Evolutionary conservation across 30 jellyfish, hydroid and myxozoan species (phyloP).

Genomic region (Sanderia malayensis): DNA sequence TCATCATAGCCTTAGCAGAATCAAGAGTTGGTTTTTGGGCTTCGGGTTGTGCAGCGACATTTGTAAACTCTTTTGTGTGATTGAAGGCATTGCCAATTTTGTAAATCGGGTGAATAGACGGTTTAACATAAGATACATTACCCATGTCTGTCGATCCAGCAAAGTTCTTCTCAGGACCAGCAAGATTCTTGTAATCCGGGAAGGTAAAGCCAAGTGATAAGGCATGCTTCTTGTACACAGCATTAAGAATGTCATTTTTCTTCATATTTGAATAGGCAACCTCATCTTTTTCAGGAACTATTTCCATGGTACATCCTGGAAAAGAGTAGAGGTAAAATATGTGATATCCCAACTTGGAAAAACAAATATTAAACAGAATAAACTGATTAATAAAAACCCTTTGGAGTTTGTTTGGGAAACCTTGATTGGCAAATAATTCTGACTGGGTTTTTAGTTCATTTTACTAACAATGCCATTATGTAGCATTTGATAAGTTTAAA

Average conservation of each 20-base stretch:
- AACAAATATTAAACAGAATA: too few species aligned
- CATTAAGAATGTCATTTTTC: constrained; percentile 22
- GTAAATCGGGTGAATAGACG: constrained; percentile 80
- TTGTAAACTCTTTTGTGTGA: constrained; percentile 69
- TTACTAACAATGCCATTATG: too few species aligned
- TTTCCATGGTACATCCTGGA: constrained; percentile 47
- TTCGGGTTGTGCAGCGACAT: constrained; percentile 56
- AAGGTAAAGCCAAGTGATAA: constrained; percentile 53
- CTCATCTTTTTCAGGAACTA: background rate
- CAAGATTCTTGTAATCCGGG: constrained; percentile 21
- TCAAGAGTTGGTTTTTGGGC: constrained; percentile 72
- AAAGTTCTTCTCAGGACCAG: constrained; percentile 11
- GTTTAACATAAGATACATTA: constrained; percentile 69
- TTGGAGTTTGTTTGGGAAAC: too few species aligned
- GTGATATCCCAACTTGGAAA: too few species aligned
- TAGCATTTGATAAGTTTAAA: too few species aligned
- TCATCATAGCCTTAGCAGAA: constrained; percentile 79
- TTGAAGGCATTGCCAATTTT: constrained; percentile 42
- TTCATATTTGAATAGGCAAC: constrained; percentile 28
- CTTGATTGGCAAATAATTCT: too few species aligned
- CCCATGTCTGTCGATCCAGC: constrained; percentile 91
- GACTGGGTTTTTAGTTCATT: too few species aligned
- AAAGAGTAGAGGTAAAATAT: too few species aligned
- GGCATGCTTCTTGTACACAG: constrained; percentile 49
- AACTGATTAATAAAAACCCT: too few species aligned